phyloP scores from a whole-genome alignment of 2,888 invertebrate species.

The Drosophila picticornis region DNA sequence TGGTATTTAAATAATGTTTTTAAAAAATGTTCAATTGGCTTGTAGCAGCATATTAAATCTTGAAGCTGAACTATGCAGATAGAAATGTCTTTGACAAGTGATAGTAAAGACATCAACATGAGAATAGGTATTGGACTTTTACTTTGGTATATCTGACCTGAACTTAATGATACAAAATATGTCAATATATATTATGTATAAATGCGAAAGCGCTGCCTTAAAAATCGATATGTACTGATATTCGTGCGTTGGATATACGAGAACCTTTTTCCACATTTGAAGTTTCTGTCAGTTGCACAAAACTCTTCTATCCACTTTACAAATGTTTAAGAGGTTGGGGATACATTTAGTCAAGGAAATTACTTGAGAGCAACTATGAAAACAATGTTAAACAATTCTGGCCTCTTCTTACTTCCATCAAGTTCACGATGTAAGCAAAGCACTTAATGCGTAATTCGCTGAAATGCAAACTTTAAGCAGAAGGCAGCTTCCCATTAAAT shows the following conservation, averaged over 20 bases:
- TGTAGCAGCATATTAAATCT: not conserved
- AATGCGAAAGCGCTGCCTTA: not conserved
- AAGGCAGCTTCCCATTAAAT: not conserved
- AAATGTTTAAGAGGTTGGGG: not conserved
- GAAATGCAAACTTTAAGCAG: no score
- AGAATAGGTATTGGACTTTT: not conserved
- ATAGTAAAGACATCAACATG: not conserved
- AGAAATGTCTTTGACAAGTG: no score
- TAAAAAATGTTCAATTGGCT: not conserved
- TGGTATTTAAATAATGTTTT: not conserved
- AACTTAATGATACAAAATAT: not conserved
- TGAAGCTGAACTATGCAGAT: not conserved
- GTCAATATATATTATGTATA: not conserved
- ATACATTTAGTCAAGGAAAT: not conserved
- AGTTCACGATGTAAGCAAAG: not conserved
- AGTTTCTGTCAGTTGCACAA: not conserved
- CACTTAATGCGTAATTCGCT: no score
- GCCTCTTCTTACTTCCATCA: not conserved
- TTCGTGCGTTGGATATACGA: not conserved
- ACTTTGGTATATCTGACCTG: not conserved
- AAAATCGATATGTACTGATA: not conserved
- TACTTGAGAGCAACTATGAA: not conserved
- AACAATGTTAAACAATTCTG: not conserved
- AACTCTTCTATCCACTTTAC: not conserved
- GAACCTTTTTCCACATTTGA: not conserved